Conservation (phyloP, 2,113 vertebrate species). For the Pithys albifrons region DNA sequence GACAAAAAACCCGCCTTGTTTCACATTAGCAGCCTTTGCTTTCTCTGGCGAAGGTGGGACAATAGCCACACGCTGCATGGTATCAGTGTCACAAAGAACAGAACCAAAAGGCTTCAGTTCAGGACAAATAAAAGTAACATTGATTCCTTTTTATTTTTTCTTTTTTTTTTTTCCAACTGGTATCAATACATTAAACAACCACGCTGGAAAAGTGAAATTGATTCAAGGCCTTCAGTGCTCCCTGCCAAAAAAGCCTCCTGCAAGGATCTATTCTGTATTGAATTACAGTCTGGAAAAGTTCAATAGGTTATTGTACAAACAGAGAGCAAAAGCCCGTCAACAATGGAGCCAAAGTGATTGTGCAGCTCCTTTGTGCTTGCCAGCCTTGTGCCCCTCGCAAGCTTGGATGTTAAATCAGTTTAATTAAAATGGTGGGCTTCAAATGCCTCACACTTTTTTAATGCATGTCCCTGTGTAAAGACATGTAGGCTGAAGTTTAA, state of each 20-base stretch:
- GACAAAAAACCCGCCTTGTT: constrained; percentile 18
- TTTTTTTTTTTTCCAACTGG: constrained; percentile 10
- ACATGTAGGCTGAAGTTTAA: not conserved
- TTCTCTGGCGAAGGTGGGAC: constrained; percentile 46
- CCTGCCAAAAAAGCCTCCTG: constrained; percentile 71
- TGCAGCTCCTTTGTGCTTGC: constrained; percentile 53
- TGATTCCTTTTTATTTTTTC: constrained; percentile 56
- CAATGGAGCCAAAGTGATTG: constrained; percentile 64
- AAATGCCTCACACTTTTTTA: not conserved
- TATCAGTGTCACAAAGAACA: constrained; percentile 61
- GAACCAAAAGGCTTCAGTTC: constrained; percentile 58
- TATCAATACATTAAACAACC: constrained; percentile 71
- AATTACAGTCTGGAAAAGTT: constrained; percentile 72
- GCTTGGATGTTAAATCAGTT: constrained; percentile 61
- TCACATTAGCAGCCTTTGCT: constrained; percentile 43
- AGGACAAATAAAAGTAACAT: constrained; percentile 72
- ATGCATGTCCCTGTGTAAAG: not conserved
- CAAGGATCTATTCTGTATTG: constrained; percentile 72
- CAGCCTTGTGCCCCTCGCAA: constrained; percentile 32
- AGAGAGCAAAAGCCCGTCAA: constrained; percentile 67
- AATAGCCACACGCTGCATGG: constrained; percentile 58
- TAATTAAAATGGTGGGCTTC: constrained; percentile 67
- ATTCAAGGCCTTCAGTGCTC: constrained; percentile 69
- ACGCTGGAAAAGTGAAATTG: constrained; percentile 69
- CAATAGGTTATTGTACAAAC: constrained; percentile 74